These are phyloP conservation scores for Aegypius monachus DNA, from an alignment of 2,113 vertebrate genomes.

Conservation along the genomic window DNA sequence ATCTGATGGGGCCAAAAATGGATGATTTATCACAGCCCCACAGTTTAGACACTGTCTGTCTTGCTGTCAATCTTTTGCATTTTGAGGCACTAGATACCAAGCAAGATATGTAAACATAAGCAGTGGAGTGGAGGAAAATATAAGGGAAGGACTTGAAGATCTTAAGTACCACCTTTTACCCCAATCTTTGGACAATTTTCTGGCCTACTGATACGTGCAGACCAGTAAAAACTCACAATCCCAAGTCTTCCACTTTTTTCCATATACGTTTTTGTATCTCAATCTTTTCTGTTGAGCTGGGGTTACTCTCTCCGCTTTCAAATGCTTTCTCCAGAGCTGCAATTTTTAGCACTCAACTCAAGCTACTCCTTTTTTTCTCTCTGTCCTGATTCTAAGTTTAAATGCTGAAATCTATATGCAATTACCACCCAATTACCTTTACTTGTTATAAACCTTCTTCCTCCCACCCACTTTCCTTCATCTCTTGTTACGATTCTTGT, in stretches of 20 bases:
- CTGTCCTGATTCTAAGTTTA: not conserved
- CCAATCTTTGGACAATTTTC: not conserved
- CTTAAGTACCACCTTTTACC: rapidly evolving
- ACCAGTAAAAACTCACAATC: not conserved
- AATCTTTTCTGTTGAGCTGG: not conserved
- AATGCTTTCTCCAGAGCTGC: not conserved
- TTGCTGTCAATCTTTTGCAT: not conserved
- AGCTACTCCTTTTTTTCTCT: not conserved
- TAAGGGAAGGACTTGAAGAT: not conserved
- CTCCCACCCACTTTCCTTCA: not conserved
- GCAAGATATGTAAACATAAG: not conserved
- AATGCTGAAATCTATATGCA: not conserved
- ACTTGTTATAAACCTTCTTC: not conserved
- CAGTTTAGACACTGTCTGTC: not conserved
- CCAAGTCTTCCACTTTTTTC: not conserved
- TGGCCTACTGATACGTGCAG: not conserved
- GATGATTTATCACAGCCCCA: not conserved
- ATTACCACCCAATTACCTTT: not conserved
- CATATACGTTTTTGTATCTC: not conserved
- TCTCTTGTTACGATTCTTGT: not conserved
- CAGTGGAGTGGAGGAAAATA: not conserved
- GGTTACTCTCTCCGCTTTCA: not conserved
- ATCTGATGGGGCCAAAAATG: not conserved
- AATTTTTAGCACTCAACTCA: not conserved
- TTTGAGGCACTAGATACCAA: not conserved